Percentiles rank a stretch among this genome's conserved stretches.
These are phyloP conservation scores for Myzus persicae DNA, from an alignment of 1,140 invertebrate species.

Conservation along the genomic window DNA sequence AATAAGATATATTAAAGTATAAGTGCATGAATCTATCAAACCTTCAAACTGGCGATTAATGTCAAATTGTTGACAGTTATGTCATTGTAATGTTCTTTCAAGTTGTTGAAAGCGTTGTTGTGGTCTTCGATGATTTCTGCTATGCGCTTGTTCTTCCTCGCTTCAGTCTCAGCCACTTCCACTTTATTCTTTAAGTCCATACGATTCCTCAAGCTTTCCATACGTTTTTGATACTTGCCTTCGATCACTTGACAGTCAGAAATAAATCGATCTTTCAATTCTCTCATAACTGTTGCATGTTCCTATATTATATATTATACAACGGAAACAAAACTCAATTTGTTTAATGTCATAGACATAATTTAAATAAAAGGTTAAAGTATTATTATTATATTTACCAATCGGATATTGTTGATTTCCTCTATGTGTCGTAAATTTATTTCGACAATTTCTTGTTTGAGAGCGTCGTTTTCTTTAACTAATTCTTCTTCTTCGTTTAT, in stretches of 20 bases:
- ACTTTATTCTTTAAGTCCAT: constrained; percentile 77
- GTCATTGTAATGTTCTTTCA: constrained; percentile 94
- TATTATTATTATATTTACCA: constrained; percentile 65
- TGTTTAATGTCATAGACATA: background rate
- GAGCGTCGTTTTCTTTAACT: constrained; percentile 78
- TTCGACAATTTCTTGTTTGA: constrained; percentile 79
- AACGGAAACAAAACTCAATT: background rate
- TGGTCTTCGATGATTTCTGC: constrained; percentile 82
- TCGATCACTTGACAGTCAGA: constrained; percentile 80
- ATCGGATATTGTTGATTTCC: constrained; percentile 71
- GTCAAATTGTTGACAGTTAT: constrained; percentile 90
- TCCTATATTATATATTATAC: constrained; percentile 63
- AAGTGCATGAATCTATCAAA: constrained; percentile 62
- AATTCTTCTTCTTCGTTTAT: constrained; percentile 78
- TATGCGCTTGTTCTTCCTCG: constrained; percentile 87
- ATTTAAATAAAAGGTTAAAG: background rate
- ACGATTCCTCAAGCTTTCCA: constrained; percentile 76
- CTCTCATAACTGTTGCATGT: constrained; percentile 72
- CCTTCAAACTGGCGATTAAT: constrained; percentile 81
- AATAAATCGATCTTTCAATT: constrained; percentile 76
- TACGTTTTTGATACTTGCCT: constrained; percentile 81
- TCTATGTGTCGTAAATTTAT: constrained; percentile 74
- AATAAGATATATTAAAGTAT: background rate
- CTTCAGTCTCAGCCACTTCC: constrained; percentile 86
- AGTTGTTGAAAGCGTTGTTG: constrained; percentile 83